Evolutionary conservation across 2,888 invertebrate species (phyloP).

Genomic region (Norana najaformis): DNA sequence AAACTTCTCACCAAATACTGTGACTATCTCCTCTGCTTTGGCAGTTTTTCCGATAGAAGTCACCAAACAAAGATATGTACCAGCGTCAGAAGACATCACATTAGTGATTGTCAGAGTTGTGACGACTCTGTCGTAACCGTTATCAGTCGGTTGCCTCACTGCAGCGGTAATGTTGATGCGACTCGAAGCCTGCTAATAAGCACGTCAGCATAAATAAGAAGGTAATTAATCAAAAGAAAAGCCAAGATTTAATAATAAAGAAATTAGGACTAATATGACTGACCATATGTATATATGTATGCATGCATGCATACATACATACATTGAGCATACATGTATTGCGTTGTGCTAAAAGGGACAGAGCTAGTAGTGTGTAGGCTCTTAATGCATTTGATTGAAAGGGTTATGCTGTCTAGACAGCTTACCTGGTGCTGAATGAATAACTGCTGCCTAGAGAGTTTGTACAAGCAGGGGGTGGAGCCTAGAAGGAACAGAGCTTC

Average conservation of each 20-base stretch:
- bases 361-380: no score
- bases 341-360: no score
- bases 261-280: no score
- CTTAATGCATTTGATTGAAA: no score
- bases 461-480: no score
- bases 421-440: no score
- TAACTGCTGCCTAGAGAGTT: no score
- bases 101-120: constrained; percentile 8
- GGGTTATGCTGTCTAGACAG: no score
- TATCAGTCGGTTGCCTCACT: neutral
- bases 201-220: neutral
- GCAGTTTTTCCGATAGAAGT: neutral
- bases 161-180: neutral
- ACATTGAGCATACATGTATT: no score
- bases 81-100: neutral
- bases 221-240: neutral
- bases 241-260: neutral
- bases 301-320: no score
- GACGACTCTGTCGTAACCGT: neutral
- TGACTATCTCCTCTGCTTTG: neutral
- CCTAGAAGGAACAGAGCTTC: no score
- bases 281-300: no score
- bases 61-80: neutral
- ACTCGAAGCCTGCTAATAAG: neutral
- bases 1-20: neutral